A percentile compares a stretch with the other conserved stretches of the same genome.
Conservation (phyloP, 2,888 invertebrate genomes). For the Agrochola lychnidis region DNA sequence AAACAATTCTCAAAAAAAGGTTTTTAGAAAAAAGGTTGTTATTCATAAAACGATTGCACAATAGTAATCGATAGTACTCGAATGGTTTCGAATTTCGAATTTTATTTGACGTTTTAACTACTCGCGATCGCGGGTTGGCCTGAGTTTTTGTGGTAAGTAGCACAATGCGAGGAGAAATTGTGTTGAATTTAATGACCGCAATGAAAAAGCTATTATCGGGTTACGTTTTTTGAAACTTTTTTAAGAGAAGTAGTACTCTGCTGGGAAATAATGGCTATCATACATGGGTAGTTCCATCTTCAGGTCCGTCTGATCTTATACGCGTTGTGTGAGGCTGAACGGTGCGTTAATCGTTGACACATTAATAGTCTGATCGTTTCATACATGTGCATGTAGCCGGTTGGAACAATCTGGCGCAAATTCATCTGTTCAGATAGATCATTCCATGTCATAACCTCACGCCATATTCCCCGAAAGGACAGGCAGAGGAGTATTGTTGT, state of each 20-base stretch:
- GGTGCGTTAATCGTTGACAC: background rate
- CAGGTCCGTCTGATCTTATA: background rate
- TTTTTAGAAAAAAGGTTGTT: constrained; percentile 77
- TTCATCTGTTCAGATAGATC: no score
- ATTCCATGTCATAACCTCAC: background rate
- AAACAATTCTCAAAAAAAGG: constrained; percentile 72
- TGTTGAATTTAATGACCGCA: constrained; percentile 33
- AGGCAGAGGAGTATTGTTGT: background rate
- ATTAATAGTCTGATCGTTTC: background rate
- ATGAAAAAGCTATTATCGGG: background rate
- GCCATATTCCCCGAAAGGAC: background rate
- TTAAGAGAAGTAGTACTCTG: background rate
- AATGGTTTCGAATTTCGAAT: constrained; percentile 81
- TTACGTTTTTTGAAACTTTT: background rate
- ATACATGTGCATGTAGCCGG: background rate
- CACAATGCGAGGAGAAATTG: constrained; percentile 19
- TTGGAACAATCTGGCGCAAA: no score
- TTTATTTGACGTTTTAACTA: constrained; percentile 69
- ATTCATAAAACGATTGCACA: constrained; percentile 81
- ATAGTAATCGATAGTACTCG: constrained; percentile 87
- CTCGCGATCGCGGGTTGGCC: constrained; percentile 29
- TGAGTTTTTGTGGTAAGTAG: constrained; percentile 35
- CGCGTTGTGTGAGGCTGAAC: no score
- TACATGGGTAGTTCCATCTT: background rate
- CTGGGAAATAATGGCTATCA: background rate